Evolutionary conservation across 2,113 vertebrate species (phyloP).

Genomic region (Corynorhinus townsendii): DNA sequence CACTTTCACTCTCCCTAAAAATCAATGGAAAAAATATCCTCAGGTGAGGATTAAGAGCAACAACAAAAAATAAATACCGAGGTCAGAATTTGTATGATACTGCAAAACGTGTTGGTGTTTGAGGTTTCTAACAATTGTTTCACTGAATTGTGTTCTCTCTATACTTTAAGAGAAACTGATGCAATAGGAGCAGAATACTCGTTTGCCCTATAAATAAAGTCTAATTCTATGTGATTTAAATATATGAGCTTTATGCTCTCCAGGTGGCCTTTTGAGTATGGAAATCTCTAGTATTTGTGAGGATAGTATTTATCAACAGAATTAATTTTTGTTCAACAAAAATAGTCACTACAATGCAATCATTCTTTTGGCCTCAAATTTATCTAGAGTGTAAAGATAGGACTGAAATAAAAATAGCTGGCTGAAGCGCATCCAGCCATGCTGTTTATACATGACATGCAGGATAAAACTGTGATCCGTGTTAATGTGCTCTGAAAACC

Average conservation of each 20-base stretch:
- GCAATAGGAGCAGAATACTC: background rate
- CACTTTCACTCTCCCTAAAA: too few species aligned
- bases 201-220: background rate
- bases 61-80: background rate
- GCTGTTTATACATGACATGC: background rate
- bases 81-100: background rate
- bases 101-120: background rate
- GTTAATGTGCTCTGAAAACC: background rate
- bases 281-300: background rate
- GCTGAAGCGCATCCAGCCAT: background rate
- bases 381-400: background rate
- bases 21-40: too few species aligned
- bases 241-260: background rate
- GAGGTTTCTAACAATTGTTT: background rate
- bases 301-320: background rate
- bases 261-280: background rate
- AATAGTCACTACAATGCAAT: background rate
- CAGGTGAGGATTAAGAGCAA: too few species aligned
- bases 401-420: background rate
- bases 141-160: background rate
- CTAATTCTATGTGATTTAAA: background rate
- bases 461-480: background rate
- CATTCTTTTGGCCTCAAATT: background rate
- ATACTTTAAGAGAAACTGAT: background rate
- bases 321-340: slow-evolving; percentile 16